A percentile compares a stretch with the other conserved stretches of the same genome.
These are phyloP conservation scores for Achroia grisella DNA, from an alignment of 1,140 invertebrate genomes.

Conservation along the genomic window DNA sequence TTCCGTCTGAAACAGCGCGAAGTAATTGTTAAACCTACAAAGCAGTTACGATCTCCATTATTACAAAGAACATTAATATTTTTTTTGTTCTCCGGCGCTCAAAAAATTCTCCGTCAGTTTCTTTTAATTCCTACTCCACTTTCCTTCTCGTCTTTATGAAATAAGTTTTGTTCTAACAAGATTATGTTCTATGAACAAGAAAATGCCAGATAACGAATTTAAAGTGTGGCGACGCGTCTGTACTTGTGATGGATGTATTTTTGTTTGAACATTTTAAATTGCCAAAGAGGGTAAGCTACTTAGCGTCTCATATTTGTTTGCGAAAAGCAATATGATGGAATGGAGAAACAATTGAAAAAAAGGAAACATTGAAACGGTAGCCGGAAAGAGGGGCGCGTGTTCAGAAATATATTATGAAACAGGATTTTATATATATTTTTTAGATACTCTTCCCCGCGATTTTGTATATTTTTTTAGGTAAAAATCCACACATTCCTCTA, in stretches of 20 bases:
- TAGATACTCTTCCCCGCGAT: too few species aligned
- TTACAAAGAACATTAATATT: conserved; percentile 44
- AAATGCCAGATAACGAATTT: conserved; percentile 60
- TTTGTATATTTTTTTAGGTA: too few species aligned
- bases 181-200: conserved; percentile 58
- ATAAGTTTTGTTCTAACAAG: conserved; percentile 64
- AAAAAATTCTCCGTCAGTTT: conserved; percentile 14
- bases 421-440: too few species aligned
- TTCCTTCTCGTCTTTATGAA: conserved; percentile 45
- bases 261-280: conserved; percentile 21
- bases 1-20: conserved; percentile 10
- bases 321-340: conserved; percentile 6
- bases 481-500: too few species aligned
- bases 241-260: conserved; percentile 11
- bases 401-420: background rate
- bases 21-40: conserved; percentile 38
- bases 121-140: conserved; percentile 41
- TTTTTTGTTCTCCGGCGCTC: conserved; percentile 12
- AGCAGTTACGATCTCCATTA: conserved; percentile 35
- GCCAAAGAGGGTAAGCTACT: conserved; percentile 18
- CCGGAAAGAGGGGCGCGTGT: background rate
- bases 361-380: conserved; percentile 5
- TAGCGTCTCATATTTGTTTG: conserved; percentile 16
- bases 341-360: background rate
- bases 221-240: conserved; percentile 14